These are phyloP conservation scores for Octonoba sinensis DNA, from an alignment of 2,888 invertebrate species.

Conservation along the genomic window DNA sequence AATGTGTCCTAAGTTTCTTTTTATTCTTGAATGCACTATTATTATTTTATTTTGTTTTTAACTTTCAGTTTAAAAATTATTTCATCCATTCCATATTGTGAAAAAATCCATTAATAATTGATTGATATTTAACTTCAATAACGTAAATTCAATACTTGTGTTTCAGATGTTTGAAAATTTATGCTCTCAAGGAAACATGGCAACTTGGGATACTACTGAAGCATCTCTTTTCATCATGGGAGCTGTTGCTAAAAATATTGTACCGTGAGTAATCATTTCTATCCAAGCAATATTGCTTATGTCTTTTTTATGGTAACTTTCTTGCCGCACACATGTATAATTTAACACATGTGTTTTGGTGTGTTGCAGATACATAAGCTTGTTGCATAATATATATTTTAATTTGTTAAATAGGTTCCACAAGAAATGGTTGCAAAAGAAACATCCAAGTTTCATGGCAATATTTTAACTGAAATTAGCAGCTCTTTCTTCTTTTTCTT, in stretches of 20 bases:
- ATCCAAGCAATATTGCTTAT: not conserved
- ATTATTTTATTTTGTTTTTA: not conserved
- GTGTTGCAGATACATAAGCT: no score
- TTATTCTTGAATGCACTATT: not conserved
- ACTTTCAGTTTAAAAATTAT: not conserved
- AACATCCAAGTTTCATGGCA: no score
- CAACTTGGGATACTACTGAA: slow-evolving; percentile 91
- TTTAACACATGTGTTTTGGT: no score
- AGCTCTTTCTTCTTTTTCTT: no score
- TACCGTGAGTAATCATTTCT: slow-evolving; percentile 80
- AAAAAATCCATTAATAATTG: not conserved
- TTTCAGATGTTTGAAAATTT: slow-evolving; percentile 75
- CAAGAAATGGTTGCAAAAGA: no score
- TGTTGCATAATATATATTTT: no score
- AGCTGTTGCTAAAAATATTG: slow-evolving; percentile 91
- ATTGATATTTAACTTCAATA: not conserved
- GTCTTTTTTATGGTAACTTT: no score
- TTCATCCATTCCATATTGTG: not conserved
- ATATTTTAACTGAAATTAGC: no score
- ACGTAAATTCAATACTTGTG: not conserved
- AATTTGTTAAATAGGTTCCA: no score
- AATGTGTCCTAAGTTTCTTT: not conserved
- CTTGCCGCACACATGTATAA: no score
- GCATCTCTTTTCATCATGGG: slow-evolving; percentile 96
- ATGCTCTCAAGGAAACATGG: slow-evolving; percentile 77